A percentile compares a stretch with the other conserved stretches of the same genome.
Conservation (phyloP, 2,113 vertebrate species). For the Oriolus oriolus region DNA sequence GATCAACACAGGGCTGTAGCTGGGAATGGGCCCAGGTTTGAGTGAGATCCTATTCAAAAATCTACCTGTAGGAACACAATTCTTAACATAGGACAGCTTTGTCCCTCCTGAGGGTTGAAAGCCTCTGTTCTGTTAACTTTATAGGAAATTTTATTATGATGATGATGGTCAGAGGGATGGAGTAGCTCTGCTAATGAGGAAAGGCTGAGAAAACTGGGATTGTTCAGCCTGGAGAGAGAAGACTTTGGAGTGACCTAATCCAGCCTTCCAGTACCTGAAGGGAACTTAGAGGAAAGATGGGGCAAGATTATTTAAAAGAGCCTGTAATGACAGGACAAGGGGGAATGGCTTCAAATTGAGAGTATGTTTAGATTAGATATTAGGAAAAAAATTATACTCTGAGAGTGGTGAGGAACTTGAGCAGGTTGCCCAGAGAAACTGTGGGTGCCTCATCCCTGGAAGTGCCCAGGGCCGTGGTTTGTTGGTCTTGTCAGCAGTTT, state of each 20-base stretch:
- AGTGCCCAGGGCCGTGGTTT: neutral
- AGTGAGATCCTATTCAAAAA: neutral
- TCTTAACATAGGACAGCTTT: neutral
- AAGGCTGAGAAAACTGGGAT: neutral
- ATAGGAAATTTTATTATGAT: neutral
- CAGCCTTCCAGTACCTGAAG: neutral
- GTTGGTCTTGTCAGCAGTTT: neutral
- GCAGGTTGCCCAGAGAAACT: neutral
- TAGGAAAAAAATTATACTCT: neutral
- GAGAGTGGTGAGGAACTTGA: neutral
- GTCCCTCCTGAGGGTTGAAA: neutral
- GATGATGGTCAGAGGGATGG: neutral
- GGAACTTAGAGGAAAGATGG: neutral
- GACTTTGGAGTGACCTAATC: neutral
- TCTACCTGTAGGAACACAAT: neutral
- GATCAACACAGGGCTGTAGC: neutral
- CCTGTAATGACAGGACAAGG: neutral
- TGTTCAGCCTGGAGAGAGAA: neutral
- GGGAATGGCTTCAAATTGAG: rapidly evolving
- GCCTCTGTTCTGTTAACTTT: neutral
- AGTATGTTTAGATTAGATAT: neutral
- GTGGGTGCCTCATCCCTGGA: neutral
- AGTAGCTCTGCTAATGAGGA: neutral
- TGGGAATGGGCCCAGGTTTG: neutral
- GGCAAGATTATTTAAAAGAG: neutral